A percentile compares a stretch with the other conserved stretches of the same genome.
These are phyloP conservation scores for Lomographa bimaculata DNA, from an alignment of 2,888 invertebrate genomes.

Conservation along the genomic window DNA sequence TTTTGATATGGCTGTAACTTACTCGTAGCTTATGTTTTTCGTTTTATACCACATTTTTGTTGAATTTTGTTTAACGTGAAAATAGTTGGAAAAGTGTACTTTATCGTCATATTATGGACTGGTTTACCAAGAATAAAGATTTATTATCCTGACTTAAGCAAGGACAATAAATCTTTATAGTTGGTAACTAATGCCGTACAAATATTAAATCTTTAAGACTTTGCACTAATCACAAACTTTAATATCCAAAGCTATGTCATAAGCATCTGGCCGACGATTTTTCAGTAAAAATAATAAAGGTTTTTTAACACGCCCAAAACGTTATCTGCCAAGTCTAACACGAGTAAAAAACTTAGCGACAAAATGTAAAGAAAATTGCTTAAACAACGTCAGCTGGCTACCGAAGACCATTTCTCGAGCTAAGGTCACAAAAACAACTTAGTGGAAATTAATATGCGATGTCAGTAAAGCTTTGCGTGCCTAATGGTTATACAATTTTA, in stretches of 20 bases:
- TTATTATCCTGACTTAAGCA: no score
- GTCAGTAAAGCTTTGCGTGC: conserved; percentile 26
- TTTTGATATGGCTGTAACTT: neutral
- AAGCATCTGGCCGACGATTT: no score
- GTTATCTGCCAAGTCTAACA: conserved; percentile 39
- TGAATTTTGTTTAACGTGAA: no score
- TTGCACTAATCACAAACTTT: no score
- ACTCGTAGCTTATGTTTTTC: neutral
- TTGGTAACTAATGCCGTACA: no score
- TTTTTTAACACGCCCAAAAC: conserved; percentile 33
- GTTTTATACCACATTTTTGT: neutral
- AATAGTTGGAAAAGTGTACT: no score
- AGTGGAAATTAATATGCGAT: conserved; percentile 38
- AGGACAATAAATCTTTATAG: no score
- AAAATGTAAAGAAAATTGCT: conserved; percentile 53
- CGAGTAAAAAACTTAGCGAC: conserved; percentile 42
- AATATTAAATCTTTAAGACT: no score
- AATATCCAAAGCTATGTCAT: no score
- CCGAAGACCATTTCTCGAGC: conserved; percentile 40
- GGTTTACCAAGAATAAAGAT: no score
- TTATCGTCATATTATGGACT: no score
- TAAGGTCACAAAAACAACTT: conserved; percentile 46
- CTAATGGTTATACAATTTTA: conserved; percentile 17
- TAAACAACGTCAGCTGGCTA: conserved; percentile 51
- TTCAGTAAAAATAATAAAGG: conserved; percentile 13